Percentiles rank a stretch among this genome's conserved stretches.
Conservation (phyloP, 2,113 vertebrate genomes). For the Isurus oxyrinchus region DNA sequence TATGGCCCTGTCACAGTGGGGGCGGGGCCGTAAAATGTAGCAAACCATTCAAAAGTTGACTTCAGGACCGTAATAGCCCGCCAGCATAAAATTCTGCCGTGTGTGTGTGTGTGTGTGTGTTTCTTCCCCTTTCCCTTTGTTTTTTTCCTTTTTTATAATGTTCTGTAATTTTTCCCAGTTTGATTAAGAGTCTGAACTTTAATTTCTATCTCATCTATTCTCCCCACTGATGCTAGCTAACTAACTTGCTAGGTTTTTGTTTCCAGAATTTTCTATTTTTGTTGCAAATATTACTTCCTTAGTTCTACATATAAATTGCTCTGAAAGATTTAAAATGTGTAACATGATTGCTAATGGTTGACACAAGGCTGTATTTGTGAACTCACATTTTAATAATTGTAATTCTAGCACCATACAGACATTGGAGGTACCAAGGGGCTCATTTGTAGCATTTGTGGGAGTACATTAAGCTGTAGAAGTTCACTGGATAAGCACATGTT, state of each 20-base stretch:
- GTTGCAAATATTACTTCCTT: neutral
- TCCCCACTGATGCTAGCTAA: neutral
- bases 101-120: neutral
- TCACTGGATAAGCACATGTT: constrained; percentile 91
- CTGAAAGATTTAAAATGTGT: neutral
- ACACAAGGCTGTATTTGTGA: neutral
- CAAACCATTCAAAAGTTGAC: no score
- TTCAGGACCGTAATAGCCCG: no score
- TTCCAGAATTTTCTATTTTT: neutral
- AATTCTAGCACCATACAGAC: constrained; percentile 77
- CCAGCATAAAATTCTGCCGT: no score
- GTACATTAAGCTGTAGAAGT: constrained; percentile 87
- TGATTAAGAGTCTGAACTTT: neutral
- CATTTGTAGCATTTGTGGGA: constrained; percentile 88
- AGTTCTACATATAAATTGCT: neutral
- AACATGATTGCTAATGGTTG: neutral
- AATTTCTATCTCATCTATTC: neutral
- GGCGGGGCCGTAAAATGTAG: no score
- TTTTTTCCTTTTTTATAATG: neutral
- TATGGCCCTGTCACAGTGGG: no score
- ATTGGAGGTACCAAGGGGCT: constrained; percentile 89
- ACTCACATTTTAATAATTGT: constrained; percentile 5
- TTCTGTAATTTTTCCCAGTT: neutral
- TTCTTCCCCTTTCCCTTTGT: neutral
- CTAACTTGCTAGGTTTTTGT: neutral